These are phyloP conservation scores for Falcunculus frontatus DNA, from an alignment of 2,113 vertebrate species.

Conservation along the genomic window DNA sequence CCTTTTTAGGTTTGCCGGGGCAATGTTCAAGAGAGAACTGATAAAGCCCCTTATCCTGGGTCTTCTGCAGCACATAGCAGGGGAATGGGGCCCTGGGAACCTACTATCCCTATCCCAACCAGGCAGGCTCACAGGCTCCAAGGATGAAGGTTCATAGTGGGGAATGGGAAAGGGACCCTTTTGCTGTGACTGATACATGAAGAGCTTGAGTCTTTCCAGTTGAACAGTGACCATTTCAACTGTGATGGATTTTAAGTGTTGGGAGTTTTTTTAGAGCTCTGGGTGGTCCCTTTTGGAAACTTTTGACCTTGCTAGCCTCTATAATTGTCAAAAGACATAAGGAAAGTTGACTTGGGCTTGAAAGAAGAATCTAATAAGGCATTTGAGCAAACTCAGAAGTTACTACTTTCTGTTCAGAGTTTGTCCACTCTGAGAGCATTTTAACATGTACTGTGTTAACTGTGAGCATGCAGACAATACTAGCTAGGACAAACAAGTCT, in stretches of 20 bases:
- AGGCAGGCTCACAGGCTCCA: neutral
- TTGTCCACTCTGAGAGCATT: neutral
- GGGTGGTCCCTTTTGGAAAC: neutral
- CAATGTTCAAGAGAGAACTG: neutral
- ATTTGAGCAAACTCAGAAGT: neutral
- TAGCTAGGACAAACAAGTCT: neutral
- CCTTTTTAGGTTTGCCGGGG: neutral
- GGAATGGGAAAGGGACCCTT: neutral
- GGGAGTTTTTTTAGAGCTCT: neutral
- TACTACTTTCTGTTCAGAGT: neutral
- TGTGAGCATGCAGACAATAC: neutral
- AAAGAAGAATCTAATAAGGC: neutral
- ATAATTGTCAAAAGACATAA: neutral
- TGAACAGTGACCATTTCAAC: neutral
- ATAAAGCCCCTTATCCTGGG: neutral
- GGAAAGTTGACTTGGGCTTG: neutral
- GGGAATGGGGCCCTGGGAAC: neutral
- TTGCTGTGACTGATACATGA: accelerated
- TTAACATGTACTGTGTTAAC: neutral
- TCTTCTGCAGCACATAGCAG: accelerated
- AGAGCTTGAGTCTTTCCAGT: neutral
- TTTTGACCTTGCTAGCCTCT: neutral
- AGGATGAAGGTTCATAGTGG: neutral
- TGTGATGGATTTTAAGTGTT: neutral
- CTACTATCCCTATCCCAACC: neutral